Base-by-base conservation (phyloP, 2,888 invertebrate species). In the Resseliella maxima region DNA sequence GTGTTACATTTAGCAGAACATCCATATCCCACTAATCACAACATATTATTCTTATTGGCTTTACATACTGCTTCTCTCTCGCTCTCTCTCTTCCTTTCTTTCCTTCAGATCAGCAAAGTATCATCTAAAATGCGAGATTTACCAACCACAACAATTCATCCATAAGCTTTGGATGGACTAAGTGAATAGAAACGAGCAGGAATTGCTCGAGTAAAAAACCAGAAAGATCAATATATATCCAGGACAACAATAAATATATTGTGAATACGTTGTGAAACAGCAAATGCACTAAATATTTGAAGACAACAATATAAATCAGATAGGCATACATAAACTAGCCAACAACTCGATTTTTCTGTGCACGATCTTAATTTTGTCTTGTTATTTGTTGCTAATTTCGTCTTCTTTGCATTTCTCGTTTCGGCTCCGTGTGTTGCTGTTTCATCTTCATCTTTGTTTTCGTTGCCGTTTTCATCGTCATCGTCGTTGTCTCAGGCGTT, bases 351-450 rank as follows among this genome's bases (percentile, higher is more conserved):
- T 72, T 72, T 31, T 3, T 31, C 59, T 31, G 72, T 72, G 72
- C 72, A 72, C 31, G 72, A 10, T 31, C 31, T 72, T 72, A 31
- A 31, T 72, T 72, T 72, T 0, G 72, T 72, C 72, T 72, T 72
- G 72, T 72, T 72, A 72, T 72, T 72, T n/a, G 72, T 18, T 72
- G 72, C 72, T 72, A 72, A 72, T 72, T 72, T 72, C 72, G 72
- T 72, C 35, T n/a, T n/a, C n/a, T 35, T 12, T 72, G 15, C n/a
- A 2, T 72, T 35, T 27, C 72, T 2, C 72, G n/a, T 18, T 72
- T 35, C 3, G 31, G n/a, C 31, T 35, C 72, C 72, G 31, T 72
- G 72, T 72, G 72, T 72, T 72, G 72, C 31, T 72, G 72, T 72
- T 72, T 72, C 72, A 72, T 72, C 72, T 15, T 72, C 72, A 15